Evolutionary conservation across 2,888 invertebrate genomes (phyloP).

Genomic region (Hecatera dysodea): DNA sequence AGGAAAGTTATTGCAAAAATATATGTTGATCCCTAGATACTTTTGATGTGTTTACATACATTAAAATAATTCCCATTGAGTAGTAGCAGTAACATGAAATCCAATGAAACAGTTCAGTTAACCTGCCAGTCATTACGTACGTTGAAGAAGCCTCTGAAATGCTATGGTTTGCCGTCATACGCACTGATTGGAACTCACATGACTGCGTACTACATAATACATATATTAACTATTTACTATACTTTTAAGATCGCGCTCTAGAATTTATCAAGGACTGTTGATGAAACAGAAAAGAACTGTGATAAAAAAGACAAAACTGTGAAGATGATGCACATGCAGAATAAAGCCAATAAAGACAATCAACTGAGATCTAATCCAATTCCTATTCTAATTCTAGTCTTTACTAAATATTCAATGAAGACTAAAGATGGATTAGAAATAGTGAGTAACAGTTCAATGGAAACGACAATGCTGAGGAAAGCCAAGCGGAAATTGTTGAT

Average conservation of each 20-base stretch:
- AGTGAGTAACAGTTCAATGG: constrained; percentile 5
- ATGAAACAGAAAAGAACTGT: neutral
- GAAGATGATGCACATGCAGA: neutral
- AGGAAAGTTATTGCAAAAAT: no score
- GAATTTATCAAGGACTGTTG: constrained; percentile 28
- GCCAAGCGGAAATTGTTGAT: constrained; percentile 30
- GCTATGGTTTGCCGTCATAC: constrained; percentile 68
- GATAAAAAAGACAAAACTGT: neutral
- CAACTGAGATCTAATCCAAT: no score
- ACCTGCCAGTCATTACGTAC: constrained; percentile 68
- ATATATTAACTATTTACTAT: constrained; percentile 57
- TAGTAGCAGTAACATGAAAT: constrained; percentile 29
- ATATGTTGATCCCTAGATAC: no score
- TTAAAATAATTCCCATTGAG: constrained; percentile 57
- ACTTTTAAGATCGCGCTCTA: constrained; percentile 37
- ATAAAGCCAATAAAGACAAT: neutral
- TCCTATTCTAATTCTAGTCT: no score
- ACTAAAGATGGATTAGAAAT: constrained; percentile 18
- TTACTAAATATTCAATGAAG: neutral
- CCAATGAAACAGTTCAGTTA: constrained; percentile 60
- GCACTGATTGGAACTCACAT: constrained; percentile 70
- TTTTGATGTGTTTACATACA: no score
- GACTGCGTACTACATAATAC: constrained; percentile 52
- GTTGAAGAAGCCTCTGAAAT: constrained; percentile 72
- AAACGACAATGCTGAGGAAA: constrained; percentile 15